Conservation (phyloP, 1,140 invertebrate genomes). For the Drosophila rhopaloa region DNA sequence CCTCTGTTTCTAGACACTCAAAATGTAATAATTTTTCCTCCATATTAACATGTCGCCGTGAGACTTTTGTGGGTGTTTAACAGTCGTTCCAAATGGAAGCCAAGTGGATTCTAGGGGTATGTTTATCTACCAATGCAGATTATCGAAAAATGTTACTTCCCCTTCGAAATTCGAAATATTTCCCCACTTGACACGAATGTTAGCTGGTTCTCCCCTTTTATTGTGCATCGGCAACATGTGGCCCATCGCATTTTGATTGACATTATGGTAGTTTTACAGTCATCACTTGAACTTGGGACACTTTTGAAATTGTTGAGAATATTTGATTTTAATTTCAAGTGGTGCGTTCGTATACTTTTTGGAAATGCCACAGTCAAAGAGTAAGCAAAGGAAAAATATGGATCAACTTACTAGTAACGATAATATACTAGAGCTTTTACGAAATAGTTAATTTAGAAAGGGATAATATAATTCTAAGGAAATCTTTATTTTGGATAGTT, state of each 20-base stretch:
- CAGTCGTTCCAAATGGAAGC: conserved; percentile 14
- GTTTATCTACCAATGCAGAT: neutral
- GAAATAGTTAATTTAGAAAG: too few species aligned
- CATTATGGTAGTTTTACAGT: conserved; percentile 37
- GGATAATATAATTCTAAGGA: too few species aligned
- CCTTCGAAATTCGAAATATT: conserved; percentile 22
- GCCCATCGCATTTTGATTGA: conserved; percentile 52
- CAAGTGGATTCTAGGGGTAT: conserved; percentile 20
- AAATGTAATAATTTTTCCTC: conserved; percentile 70
- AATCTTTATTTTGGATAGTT: too few species aligned
- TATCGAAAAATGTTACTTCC: neutral
- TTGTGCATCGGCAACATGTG: conserved; percentile 46
- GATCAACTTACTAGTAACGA: too few species aligned
- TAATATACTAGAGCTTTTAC: too few species aligned
- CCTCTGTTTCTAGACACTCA: conserved; percentile 22
- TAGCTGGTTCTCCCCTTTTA: neutral
- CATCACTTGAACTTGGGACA: conserved; percentile 32
- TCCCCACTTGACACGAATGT: conserved; percentile 18
- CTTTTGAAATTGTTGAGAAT: conserved; percentile 15
- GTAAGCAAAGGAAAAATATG: too few species aligned
- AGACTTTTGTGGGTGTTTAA: conserved; percentile 60
- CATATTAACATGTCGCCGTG: conserved; percentile 80
- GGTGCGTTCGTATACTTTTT: neutral
- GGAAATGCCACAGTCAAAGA: too few species aligned
- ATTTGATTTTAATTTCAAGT: conserved; percentile 40